These are phyloP conservation scores for Encarsia formosa DNA, from an alignment of 2,888 invertebrate genomes.

Conservation along the genomic window DNA sequence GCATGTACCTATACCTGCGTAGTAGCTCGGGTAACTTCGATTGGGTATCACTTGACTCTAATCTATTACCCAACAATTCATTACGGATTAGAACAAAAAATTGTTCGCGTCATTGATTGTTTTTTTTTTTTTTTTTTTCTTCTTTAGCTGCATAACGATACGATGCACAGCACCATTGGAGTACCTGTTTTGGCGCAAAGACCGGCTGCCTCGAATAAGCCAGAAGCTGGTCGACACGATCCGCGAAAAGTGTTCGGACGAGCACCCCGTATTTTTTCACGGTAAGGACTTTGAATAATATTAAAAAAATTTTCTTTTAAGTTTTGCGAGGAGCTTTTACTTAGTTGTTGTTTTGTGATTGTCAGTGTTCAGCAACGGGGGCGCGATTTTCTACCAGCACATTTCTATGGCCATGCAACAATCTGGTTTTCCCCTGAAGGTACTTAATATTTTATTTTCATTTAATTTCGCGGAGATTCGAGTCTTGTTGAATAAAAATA, in stretches of 20 bases:
- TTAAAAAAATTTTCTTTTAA: no score
- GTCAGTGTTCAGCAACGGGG: constrained; percentile 77
- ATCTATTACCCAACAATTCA: no score
- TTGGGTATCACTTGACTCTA: no score
- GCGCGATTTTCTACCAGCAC: constrained; percentile 67
- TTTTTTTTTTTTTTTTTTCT: constrained; percentile 14
- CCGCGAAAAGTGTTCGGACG: constrained; percentile 63
- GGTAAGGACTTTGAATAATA: no score
- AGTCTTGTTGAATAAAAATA: no score
- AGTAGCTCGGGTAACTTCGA: no score
- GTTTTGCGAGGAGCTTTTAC: no score
- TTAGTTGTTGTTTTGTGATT: no score
- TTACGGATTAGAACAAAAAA: not conserved
- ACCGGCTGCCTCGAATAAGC: constrained; percentile 60
- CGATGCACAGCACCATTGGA: constrained; percentile 68
- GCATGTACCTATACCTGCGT: no score
- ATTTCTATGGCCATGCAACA: constrained; percentile 60
- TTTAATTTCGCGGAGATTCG: not conserved
- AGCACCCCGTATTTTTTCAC: constrained; percentile 70
- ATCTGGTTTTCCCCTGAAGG: constrained; percentile 55
- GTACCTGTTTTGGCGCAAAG: constrained; percentile 62
- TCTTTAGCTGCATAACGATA: constrained; percentile 64
- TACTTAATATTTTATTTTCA: constrained; percentile 30
- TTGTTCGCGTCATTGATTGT: not conserved
- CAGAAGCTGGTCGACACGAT: constrained; percentile 63